Conservation (phyloP, 2,797 vertebrate genomes). For the Etheostoma perlongum region DNA sequence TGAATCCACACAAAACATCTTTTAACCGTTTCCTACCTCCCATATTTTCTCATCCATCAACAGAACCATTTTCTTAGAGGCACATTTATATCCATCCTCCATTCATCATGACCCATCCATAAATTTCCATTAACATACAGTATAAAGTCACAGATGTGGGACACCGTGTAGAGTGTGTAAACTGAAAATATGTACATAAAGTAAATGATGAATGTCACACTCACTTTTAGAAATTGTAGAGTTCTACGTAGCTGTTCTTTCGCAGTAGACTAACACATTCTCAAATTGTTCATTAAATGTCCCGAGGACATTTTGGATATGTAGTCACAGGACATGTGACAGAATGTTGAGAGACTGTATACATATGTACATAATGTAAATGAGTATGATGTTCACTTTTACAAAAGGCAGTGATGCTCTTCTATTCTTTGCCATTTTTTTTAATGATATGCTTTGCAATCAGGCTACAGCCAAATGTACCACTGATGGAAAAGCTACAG, state of each 20-base stretch:
- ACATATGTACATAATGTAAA: slow-evolving; percentile 73
- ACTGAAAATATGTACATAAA: slow-evolving; percentile 57
- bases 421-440: slow-evolving; percentile 49
- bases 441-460: slow-evolving; percentile 31
- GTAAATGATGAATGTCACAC: slow-evolving; percentile 54
- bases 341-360: slow-evolving; percentile 37
- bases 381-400: slow-evolving; percentile 42
- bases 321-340: slow-evolving; percentile 10
- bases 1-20: background rate
- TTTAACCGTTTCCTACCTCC: background rate
- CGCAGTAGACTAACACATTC: slow-evolving; percentile 37
- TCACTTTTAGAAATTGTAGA: slow-evolving; percentile 53
- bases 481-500: slow-evolving; percentile 20
- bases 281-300: slow-evolving; percentile 15
- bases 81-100: slow-evolving; percentile 29
- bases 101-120: slow-evolving; percentile 28
- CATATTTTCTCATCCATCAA: slow-evolving; percentile 31
- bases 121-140: background rate
- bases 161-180: slow-evolving; percentile 20
- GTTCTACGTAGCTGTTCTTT: slow-evolving; percentile 43
- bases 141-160: background rate
- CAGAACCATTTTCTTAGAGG: slow-evolving; percentile 20
- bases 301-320: slow-evolving; percentile 24
- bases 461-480: slow-evolving; percentile 48
- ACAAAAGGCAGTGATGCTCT: slow-evolving; percentile 44